These are phyloP conservation scores for Thermophis baileyi DNA, from an alignment of 2,113 vertebrate species.

Conservation along the genomic window DNA sequence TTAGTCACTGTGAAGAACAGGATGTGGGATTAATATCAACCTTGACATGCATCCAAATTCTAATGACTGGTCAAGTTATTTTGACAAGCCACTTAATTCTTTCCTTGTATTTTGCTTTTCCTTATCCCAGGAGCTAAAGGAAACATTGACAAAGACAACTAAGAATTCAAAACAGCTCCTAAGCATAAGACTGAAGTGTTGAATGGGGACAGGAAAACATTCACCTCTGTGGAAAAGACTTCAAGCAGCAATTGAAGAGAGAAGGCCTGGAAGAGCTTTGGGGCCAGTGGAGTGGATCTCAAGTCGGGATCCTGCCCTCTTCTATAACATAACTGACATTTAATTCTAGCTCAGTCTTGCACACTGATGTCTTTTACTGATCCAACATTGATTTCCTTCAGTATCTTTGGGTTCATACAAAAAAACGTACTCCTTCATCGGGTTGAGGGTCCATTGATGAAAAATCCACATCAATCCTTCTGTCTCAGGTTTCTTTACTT, in stretches of 20 bases:
- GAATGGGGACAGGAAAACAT: background rate
- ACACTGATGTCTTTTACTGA: background rate
- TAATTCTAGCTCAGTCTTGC: background rate
- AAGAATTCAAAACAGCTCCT: background rate
- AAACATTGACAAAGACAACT: background rate
- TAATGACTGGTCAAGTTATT: background rate
- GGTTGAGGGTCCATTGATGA: background rate
- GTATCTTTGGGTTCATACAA: background rate
- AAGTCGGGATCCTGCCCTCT: background rate
- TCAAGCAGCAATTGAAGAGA: background rate
- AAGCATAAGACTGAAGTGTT: background rate
- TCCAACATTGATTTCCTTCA: background rate
- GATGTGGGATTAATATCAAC: background rate
- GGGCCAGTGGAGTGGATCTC: background rate
- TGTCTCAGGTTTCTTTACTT: background rate
- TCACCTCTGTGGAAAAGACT: background rate
- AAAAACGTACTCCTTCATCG: background rate
- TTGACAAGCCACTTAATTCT: background rate
- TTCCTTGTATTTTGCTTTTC: background rate
- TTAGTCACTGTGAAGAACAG: background rate
- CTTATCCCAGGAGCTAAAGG: background rate
- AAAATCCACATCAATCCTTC: background rate
- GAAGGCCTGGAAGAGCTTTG: background rate
- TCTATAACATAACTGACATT: background rate
- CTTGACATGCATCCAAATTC: background rate